Evolutionary conservation across 2,888 invertebrate genomes (phyloP), one percentile per base, ranked within the genome.

Genomic region (Pristionchus exspectatus): DNA sequence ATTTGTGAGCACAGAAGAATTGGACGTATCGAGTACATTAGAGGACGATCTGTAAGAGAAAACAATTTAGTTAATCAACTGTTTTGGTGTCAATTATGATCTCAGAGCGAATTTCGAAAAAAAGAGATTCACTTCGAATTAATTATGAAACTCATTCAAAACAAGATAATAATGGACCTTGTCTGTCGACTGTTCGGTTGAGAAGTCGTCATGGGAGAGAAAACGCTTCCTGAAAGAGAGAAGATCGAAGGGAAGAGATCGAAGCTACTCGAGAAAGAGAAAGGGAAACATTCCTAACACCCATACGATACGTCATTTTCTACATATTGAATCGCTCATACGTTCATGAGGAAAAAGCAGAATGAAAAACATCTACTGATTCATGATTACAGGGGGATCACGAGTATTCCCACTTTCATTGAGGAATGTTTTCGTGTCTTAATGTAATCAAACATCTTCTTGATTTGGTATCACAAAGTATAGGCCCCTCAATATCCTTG

Each of bases 1-100:
- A 63, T 50, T 54, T 0, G 59, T 89, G 66, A 89, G 89, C 24
- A 89, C 81, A 50, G 89, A 89, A 16, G 89, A 89, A 30, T 89
- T 89, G 50, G 63, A 63, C 3, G 89, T 89, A 44, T 89, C 89
- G 63, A 89, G 89, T 3, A 89, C 44, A 27, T 27, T 66, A 0
- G 89, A 83, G 18, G 81, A 30, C 12, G 89, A 89, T 83, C 89
- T 89, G 88, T 0, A 56, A 27, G 50, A 14, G 66, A 27, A 44
- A 30, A 44, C 18, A 4, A 63, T 7, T 0, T 44, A 77, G 2
- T 44, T 33, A 24, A 69, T 30, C 24, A 18, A 16, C 44, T 21
- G 12, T n/a, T n/a, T 44, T 2, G 16, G 0, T 18, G 30, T n/a
- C n/a, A n/a, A n/a, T n/a, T n/a, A n/a, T n/a, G 27, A 81, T 9